Evolutionary conservation across 2,113 vertebrate species (phyloP).

Genomic region (Galbula dea): DNA sequence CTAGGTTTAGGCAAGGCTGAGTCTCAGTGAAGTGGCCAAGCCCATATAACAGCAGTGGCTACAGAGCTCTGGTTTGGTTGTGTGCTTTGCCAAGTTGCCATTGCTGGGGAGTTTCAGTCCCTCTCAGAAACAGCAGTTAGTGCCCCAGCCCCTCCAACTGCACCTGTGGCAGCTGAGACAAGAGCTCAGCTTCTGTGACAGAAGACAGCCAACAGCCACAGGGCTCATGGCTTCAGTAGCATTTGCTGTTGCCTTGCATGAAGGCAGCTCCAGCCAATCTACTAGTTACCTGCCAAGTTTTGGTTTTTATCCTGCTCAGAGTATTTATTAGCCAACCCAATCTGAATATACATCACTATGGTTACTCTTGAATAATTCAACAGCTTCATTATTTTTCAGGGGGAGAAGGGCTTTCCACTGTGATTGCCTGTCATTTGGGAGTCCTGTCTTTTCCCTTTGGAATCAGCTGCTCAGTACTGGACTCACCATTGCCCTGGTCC

Average conservation of each 20-base stretch:
- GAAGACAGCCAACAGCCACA: background rate
- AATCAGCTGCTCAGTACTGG: background rate
- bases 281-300: background rate
- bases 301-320: background rate
- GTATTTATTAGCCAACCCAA: background rate
- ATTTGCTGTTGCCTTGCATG: background rate
- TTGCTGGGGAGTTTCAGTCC: background rate
- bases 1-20: background rate
- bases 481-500: background rate
- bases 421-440: background rate
- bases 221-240: background rate
- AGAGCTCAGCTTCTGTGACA: background rate
- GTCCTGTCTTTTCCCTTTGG: background rate
- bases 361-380: background rate
- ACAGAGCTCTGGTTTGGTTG: background rate
- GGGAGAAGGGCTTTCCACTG: background rate
- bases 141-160: background rate
- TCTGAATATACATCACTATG: background rate
- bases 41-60: background rate
- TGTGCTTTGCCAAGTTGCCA: background rate
- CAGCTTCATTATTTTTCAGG: no score
- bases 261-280: background rate
- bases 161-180: background rate
- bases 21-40: background rate
- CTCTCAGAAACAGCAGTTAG: background rate